Percentiles rank a stretch among this genome's conserved stretches.
phyloP scores from a whole-genome alignment of 2,797 vertebrate genomes.

The Trachurus trachurus region DNA sequence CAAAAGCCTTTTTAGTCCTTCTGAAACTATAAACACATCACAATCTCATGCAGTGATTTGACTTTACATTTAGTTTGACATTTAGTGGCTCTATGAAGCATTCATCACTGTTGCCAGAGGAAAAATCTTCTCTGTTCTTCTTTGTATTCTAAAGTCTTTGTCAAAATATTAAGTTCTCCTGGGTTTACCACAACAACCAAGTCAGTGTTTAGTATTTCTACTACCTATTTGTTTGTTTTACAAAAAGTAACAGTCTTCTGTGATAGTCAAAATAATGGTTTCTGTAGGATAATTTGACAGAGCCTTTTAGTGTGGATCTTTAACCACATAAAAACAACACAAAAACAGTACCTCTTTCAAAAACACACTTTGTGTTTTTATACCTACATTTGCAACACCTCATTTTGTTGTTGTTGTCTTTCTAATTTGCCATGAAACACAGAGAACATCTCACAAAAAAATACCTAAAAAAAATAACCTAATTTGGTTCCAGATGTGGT shows the following conservation, averaged over 20 bases:
- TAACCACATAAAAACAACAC: slow-evolving; percentile 3
- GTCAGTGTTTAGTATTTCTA: neutral
- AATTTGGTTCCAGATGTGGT: neutral
- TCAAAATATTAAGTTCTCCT: slow-evolving; percentile 32
- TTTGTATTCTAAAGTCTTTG: slow-evolving; percentile 17
- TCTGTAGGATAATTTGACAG: neutral
- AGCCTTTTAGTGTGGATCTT: slow-evolving; percentile 8
- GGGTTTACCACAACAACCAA: neutral
- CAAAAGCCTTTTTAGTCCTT: slow-evolving; percentile 37
- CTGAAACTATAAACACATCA: slow-evolving; percentile 48
- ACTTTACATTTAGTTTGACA: slow-evolving; percentile 55
- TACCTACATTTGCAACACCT: neutral
- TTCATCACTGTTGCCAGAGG: slow-evolving; percentile 31
- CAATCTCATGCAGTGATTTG: slow-evolving; percentile 41
- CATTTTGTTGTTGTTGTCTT: neutral
- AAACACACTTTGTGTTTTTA: neutral
- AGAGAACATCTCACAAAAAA: neutral
- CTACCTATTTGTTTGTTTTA: neutral
- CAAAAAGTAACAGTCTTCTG: neutral
- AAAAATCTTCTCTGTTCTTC: slow-evolving; percentile 21
- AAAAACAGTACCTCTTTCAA: neutral
- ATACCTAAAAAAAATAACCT: neutral
- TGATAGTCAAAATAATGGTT: neutral
- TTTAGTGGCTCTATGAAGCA: slow-evolving; percentile 35
- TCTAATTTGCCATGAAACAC: neutral